These are phyloP conservation scores for Shinisaurus crocodilurus DNA, from an alignment of 2,113 vertebrate genomes.

Conservation along the genomic window DNA sequence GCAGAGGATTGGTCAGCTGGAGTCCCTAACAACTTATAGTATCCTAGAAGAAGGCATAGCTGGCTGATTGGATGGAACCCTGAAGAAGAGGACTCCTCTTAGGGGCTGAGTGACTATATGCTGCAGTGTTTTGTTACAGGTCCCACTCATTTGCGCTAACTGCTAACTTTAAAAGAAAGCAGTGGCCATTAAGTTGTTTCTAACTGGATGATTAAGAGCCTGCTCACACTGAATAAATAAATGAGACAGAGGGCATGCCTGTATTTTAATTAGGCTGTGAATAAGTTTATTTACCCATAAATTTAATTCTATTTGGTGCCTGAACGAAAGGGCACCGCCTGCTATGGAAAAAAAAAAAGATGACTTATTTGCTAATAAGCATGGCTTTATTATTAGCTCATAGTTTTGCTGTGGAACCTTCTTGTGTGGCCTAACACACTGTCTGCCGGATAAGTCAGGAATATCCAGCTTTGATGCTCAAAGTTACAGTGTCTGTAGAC, in stretches of 20 bases:
- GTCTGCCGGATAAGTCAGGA: slow-evolving; percentile 8
- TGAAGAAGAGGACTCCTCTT: not conserved
- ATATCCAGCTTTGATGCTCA: not conserved
- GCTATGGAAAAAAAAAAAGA: slow-evolving; percentile 45
- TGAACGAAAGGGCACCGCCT: slow-evolving; percentile 32
- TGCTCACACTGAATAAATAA: slow-evolving; percentile 31
- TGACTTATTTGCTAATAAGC: slow-evolving; percentile 44
- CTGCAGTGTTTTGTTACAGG: not conserved
- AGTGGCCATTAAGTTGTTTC: slow-evolving; percentile 27
- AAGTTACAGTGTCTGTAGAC: not conserved
- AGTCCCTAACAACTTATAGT: not conserved
- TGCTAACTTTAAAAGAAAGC: slow-evolving; percentile 19
- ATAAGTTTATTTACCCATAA: slow-evolving; percentile 43
- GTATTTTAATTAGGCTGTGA: slow-evolving; percentile 55
- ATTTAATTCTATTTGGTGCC: slow-evolving; percentile 37
- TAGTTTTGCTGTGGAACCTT: slow-evolving; percentile 17
- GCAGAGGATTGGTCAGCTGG: not conserved
- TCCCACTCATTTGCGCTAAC: not conserved
- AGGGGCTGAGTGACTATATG: not conserved
- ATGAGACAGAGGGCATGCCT: slow-evolving; percentile 36
- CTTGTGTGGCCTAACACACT: not conserved
- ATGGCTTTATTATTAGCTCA: slow-evolving; percentile 25
- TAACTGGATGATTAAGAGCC: slow-evolving; percentile 36
- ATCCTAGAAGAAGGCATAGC: not conserved
- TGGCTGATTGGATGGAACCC: not conserved